Conservation (phyloP, 2,113 vertebrate genomes). For the Trogon melanurus region DNA sequence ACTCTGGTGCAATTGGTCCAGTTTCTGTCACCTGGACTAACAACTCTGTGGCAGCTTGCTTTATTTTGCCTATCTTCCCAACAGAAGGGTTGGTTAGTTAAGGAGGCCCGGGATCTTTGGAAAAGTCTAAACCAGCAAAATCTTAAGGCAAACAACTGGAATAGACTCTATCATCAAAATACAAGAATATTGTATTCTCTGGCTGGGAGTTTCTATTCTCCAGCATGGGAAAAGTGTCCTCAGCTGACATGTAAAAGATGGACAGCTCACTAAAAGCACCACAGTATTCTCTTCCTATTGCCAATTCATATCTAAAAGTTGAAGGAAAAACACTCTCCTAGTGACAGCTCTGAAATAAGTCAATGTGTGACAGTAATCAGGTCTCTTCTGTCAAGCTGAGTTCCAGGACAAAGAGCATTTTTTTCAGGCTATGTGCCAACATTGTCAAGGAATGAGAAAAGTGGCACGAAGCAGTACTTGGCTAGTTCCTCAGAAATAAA, state of each 20-base stretch:
- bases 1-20: neutral
- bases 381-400: conserved; percentile 21
- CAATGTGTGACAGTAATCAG: conserved; percentile 47
- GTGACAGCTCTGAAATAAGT: conserved; percentile 49
- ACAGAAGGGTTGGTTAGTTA: neutral
- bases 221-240: neutral
- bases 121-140: neutral
- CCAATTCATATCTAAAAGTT: conserved; percentile 21
- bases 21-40: neutral
- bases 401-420: neutral
- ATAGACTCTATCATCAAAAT: neutral
- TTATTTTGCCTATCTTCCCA: neutral
- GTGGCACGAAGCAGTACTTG: neutral
- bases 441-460: conserved; percentile 11
- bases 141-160: neutral
- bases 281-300: conserved; percentile 13
- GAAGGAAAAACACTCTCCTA: neutral
- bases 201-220: neutral
- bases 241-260: neutral
- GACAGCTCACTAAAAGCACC: conserved; percentile 15
- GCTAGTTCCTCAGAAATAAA: neutral
- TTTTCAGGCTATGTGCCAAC: conserved; percentile 9
- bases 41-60: neutral
- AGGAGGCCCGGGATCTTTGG: neutral
- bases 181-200: neutral